phyloP scores from a whole-genome alignment of 2,113 vertebrate species.

The Thunnus maccoyii region DNA sequence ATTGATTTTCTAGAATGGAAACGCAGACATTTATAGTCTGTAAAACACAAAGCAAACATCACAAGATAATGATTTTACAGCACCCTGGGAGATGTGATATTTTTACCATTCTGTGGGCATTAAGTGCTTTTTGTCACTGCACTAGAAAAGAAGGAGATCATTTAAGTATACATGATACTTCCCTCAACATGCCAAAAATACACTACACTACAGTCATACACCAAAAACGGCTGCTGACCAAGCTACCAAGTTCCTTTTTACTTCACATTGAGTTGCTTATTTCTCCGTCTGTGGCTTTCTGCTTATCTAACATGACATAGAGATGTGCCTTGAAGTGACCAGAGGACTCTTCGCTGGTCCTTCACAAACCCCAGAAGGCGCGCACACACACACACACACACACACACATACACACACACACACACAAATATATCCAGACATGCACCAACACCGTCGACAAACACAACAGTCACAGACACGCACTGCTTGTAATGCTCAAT shows the following conservation, averaged over 20 bases:
- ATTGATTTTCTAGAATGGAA: conserved; percentile 70
- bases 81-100: conserved; percentile 63
- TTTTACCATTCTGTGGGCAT: conserved; percentile 72
- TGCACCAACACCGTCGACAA: too few species aligned
- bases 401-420: too few species aligned
- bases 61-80: conserved; percentile 65
- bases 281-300: conserved; percentile 49
- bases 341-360: conserved; percentile 37
- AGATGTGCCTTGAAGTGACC: conserved; percentile 53
- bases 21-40: conserved; percentile 63
- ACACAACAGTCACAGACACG: not conserved
- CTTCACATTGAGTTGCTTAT: conserved; percentile 52
- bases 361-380: conserved; percentile 33
- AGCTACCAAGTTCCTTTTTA: conserved; percentile 32
- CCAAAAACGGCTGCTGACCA: conserved; percentile 55
- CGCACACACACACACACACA: too few species aligned
- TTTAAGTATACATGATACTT: conserved; percentile 53
- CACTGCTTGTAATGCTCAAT: conserved; percentile 1
- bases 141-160: conserved; percentile 50
- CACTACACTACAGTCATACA: conserved; percentile 24
- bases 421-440: too few species aligned
- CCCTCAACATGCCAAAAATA: conserved; percentile 49
- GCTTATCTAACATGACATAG: conserved; percentile 54
- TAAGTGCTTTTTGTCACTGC: conserved; percentile 62
- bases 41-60: conserved; percentile 56